These are phyloP conservation scores for Alces alces DNA, from an alignment of 2,113 vertebrate species.

Conservation along the genomic window DNA sequence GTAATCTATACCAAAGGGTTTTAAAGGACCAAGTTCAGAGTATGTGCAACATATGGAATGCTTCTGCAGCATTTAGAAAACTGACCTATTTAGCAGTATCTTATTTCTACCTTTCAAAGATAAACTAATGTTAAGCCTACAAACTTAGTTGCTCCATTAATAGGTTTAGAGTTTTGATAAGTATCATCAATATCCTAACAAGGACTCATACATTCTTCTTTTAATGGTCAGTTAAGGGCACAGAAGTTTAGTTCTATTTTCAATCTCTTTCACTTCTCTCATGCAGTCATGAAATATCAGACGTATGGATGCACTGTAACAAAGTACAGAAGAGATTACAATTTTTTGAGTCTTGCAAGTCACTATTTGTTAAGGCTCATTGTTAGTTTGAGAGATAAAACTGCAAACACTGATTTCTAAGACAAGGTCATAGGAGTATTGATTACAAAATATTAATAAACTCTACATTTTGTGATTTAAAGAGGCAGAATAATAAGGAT, in stretches of 20 bases:
- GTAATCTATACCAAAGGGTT: neutral
- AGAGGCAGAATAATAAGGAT: neutral
- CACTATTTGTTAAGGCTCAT: neutral
- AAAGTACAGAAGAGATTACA: neutral
- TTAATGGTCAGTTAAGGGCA: neutral
- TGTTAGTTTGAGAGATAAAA: neutral
- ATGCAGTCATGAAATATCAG: neutral
- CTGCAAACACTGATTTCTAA: neutral
- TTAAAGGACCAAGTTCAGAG: neutral
- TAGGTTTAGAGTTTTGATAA: neutral
- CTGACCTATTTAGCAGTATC: neutral
- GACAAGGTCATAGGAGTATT: neutral
- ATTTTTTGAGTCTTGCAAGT: neutral
- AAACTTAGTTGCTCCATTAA: neutral
- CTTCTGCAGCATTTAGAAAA: neutral
- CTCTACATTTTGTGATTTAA: neutral
- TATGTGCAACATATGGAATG: neutral
- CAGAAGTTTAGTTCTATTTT: neutral
- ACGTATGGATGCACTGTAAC: neutral
- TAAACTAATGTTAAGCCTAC: neutral
- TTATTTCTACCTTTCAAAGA: conserved; percentile 14
- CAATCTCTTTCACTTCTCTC: neutral
- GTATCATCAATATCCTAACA: neutral
- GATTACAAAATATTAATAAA: neutral
- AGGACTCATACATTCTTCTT: neutral